Evolutionary conservation across 2,888 invertebrate genomes (phyloP).

Genomic region (Melinaea marsaeus): DNA sequence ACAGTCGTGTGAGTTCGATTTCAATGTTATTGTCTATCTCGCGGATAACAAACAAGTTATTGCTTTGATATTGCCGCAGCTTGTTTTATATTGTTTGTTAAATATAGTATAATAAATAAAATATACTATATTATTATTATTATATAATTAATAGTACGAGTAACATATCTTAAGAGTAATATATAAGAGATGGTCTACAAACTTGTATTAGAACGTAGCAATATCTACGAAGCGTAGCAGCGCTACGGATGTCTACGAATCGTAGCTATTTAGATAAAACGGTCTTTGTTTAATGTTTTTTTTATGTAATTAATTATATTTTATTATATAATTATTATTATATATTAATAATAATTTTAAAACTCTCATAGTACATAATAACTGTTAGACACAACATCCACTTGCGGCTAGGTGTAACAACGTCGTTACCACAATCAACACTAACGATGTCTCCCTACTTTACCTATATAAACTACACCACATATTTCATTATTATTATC

Average conservation of each 20-base stretch:
- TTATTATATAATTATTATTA: neutral
- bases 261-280: too few relatives aligned
- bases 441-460: conserved; percentile 40
- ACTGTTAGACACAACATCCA: neutral
- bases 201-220: too few relatives aligned
- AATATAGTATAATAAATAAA: conserved; percentile 10
- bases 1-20: conserved; percentile 29
- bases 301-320: too few relatives aligned
- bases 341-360: neutral
- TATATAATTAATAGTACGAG: too few relatives aligned
- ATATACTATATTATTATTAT: too few relatives aligned
- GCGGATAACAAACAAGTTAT: conserved; percentile 64
- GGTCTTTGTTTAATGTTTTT: too few relatives aligned
- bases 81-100: conserved; percentile 49
- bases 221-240: too few relatives aligned
- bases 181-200: too few relatives aligned
- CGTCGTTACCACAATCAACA: conserved; percentile 42
- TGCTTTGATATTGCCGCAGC: conserved; percentile 57
- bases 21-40: conserved; percentile 53
- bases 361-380: neutral
- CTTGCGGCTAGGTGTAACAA: conserved; percentile 26
- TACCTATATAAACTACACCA: conserved; percentile 25
- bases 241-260: too few relatives aligned
- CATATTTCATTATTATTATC: conserved; percentile 9
- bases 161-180: too few relatives aligned